Base-by-base conservation (phyloP, 2,797 vertebrate species). In the Tapirus indicus region DNA sequence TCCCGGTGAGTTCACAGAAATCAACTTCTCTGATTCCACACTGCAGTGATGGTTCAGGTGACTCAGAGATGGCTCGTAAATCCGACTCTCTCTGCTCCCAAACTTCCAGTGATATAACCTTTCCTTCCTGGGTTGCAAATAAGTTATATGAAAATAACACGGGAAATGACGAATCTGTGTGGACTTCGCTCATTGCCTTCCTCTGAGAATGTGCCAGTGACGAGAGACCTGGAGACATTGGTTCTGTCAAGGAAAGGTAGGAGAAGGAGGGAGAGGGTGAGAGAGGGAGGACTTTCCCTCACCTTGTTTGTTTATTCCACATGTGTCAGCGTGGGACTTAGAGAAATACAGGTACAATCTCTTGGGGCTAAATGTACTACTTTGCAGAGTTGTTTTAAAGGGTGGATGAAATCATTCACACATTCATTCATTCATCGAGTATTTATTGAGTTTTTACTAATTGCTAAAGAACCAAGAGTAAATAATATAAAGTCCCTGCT, bases 1-100 rank as follows among this genome's bases (percentile, higher is more conserved):
- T 91, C 85, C 20, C 9, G 96, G 52, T 92, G 95, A 97, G 97
- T 97, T 94, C 90, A 96, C 62, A 94, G 74, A 71, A 75, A 96
- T 94, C 85, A 85, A 95, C 96, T 96, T 91, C 84, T 91, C 20
- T 64, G 97, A 88, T 12, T 91, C 93, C 58, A 17, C 49, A 8
- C 95, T 84, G 94, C 92, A 64, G 97, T 64, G 92, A 52, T 35
- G 71, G 64, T 88, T 75, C 94, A 72, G 87, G 92, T 88, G 85
- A 87, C 86, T 97, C 85, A 69, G 79, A 91, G 87, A 77, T 32
- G 75, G 68, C 60, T 85, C 3, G 66, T 64, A 75, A 88, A 68
- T 66, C 83, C 0, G 8, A 60, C 62, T 6, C 0, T 91, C 93
- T 92, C 93, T 90, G 87, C 69, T 88, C 62, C 95, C 17, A 62